These are phyloP conservation scores for Sebastes alutus DNA, from an alignment of 2,797 vertebrate species.

Conservation along the genomic window DNA sequence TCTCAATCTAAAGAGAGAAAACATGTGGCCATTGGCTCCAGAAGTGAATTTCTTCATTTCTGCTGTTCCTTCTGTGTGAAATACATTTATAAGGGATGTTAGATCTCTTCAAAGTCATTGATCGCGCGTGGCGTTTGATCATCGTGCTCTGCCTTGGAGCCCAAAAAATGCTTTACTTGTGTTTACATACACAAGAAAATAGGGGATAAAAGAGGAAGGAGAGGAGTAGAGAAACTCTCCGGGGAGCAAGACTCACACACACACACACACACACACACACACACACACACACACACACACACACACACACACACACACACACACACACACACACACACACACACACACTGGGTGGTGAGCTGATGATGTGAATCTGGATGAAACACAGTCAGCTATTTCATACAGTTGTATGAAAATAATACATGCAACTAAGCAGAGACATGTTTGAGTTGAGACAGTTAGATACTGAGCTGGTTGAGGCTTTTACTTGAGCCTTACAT, in stretches of 20 bases:
- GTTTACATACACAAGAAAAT: conserved; percentile 70
- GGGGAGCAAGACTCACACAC: conserved; percentile 51
- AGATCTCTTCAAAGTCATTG: conserved; percentile 69
- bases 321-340: conserved; percentile 32
- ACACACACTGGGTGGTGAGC: conserved; percentile 52
- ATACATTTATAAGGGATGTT: conserved; percentile 50
- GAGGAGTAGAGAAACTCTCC: conserved; percentile 48
- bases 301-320: neutral
- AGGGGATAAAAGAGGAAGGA: conserved; percentile 61
- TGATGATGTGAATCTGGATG: conserved; percentile 60
- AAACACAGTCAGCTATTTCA: conserved; percentile 50
- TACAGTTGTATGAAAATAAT: conserved; percentile 36
- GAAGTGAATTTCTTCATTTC: conserved; percentile 54
- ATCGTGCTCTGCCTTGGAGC: conserved; percentile 48
- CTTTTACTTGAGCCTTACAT: conserved; percentile 2
- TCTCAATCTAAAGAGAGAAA: conserved; percentile 36
- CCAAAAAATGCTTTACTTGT: conserved; percentile 65
- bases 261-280: conserved; percentile 48
- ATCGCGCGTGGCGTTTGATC: conserved; percentile 61
- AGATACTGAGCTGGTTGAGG: conserved; percentile 8
- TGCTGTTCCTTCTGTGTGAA: conserved; percentile 52
- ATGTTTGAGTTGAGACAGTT: conserved; percentile 16
- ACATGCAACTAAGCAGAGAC: neutral
- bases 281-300: conserved; percentile 47
- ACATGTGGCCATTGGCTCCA: conserved; percentile 58